Percentiles rank a stretch among this genome's conserved stretches.
Conservation (phyloP, 1,140 invertebrate genomes). For the Eriosoma lanigerum region DNA sequence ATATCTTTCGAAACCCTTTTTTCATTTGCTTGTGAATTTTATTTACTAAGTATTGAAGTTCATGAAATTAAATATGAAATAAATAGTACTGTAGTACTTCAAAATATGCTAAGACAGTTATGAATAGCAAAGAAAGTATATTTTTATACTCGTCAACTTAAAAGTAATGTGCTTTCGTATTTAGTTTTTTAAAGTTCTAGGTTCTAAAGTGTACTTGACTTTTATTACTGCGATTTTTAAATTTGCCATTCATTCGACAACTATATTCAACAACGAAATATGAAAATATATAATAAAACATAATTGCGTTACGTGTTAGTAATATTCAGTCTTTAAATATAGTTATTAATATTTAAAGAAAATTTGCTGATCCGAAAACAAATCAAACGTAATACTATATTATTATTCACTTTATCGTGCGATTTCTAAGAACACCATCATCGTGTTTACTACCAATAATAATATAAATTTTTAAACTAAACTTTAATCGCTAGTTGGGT, state of each 20-base stretch:
- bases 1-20: background rate
- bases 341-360: too few relatives aligned
- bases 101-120: slow-evolving; percentile 22
- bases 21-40: background rate
- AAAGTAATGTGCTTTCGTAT: background rate
- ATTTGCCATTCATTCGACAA: too few relatives aligned
- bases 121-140: background rate
- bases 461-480: slow-evolving; percentile 3
- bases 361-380: background rate
- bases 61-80: background rate
- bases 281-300: background rate
- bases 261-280: background rate
- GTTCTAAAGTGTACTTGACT: too few relatives aligned
- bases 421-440: background rate
- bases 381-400: background rate
- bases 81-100: slow-evolving; percentile 9
- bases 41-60: slow-evolving; percentile 38
- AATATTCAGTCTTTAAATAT: background rate
- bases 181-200: too few relatives aligned
- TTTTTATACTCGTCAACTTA: background rate
- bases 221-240: background rate
- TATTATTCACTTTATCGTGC: background rate
- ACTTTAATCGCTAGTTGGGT: background rate
- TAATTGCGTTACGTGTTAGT: background rate
- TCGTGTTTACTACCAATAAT: background rate